Evolutionary conservation across 2,113 vertebrate genomes (phyloP).

Genomic region (Nothoprocta perdicaria): DNA sequence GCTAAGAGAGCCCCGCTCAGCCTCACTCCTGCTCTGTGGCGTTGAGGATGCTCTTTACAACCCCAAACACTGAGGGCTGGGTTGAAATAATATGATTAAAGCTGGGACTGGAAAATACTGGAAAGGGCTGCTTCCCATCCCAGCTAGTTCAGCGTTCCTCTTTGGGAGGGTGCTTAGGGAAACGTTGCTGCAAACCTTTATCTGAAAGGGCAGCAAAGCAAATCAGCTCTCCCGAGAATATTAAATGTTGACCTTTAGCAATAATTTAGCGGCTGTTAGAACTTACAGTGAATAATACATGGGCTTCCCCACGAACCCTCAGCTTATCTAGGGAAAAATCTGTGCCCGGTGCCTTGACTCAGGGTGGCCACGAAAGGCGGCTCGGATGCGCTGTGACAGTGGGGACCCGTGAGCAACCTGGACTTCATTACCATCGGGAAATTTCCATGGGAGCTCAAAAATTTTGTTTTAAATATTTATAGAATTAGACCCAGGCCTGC

Average conservation of each 20-base stretch:
- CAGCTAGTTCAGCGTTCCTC: background rate
- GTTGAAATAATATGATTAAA: conserved; percentile 5
- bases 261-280: conserved; percentile 5
- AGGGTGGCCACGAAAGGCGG: background rate
- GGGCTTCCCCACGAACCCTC: background rate
- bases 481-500: background rate
- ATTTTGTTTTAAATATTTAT: background rate
- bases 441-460: background rate
- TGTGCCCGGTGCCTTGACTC: background rate
- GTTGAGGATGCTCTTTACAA: background rate
- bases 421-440: background rate
- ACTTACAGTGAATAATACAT: conserved; percentile 38
- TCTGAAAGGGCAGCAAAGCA: conserved; percentile 1
- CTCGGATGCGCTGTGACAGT: rapidly evolving
- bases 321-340: background rate
- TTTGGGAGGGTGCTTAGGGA: background rate
- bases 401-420: background rate
- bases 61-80: rapidly evolving
- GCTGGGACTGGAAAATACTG: background rate
- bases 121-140: background rate
- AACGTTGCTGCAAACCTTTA: background rate
- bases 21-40: rapidly evolving
- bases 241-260: conserved; percentile 38
- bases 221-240: background rate
- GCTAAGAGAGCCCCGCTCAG: background rate